Percentiles rank a stretch among this genome's conserved stretches.
Conservation (phyloP, 1,140 invertebrate genomes). For the Hydropsyche tenuis region DNA sequence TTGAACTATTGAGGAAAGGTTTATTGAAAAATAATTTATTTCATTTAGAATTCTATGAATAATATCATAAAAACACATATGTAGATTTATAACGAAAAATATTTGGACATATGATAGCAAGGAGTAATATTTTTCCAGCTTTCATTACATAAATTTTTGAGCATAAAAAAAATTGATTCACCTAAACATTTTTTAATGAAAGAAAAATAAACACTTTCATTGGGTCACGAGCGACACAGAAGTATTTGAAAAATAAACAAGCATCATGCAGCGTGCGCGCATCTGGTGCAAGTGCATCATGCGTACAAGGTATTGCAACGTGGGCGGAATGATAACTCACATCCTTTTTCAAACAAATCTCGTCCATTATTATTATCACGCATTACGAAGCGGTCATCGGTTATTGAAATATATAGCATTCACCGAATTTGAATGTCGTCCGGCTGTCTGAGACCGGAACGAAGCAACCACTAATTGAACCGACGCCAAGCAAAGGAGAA, state of each 20-base stretch:
- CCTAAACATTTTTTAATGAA: not conserved
- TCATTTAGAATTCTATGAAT: no score
- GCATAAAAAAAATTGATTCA: no score
- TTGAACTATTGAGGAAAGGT: no score
- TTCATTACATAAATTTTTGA: no score
- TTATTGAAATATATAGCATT: constrained; percentile 49
- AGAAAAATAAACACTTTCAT: not conserved
- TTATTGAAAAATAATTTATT: no score
- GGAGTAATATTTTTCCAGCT: no score
- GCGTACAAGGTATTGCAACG: constrained; percentile 44
- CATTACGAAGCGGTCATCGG: constrained; percentile 28
- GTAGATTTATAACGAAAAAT: no score
- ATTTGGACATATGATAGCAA: no score
- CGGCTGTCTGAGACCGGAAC: not conserved
- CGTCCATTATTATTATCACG: constrained; percentile 26
- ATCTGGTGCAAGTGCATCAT: constrained; percentile 33
- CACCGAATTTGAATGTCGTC: constrained; percentile 1
- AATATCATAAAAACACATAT: no score
- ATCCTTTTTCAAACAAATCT: constrained; percentile 49
- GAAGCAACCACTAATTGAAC: not conserved
- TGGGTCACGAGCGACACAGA: not conserved
- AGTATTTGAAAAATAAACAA: constrained; percentile 4
- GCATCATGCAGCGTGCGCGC: not conserved
- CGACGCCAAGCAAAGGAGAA: not conserved
- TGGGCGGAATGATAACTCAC: constrained; percentile 47